phyloP scores from a whole-genome alignment of 2,113 vertebrate species.

The Lamprotornis superbus region DNA sequence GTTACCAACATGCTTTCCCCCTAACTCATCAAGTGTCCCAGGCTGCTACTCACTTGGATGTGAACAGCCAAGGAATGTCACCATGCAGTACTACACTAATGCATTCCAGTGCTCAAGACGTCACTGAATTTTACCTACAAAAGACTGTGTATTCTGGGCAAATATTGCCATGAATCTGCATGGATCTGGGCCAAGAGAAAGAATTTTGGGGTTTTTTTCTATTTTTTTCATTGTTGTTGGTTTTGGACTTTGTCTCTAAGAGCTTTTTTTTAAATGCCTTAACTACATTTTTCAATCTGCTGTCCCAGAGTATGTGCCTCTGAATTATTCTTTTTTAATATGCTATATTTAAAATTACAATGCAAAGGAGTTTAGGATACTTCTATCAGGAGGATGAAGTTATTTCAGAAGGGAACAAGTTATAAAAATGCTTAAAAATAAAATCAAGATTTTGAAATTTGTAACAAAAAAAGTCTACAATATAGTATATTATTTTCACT shows the following conservation, averaged over 20 bases:
- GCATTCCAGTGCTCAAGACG: conserved; percentile 9
- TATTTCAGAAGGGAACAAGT: background rate
- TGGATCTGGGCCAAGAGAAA: background rate
- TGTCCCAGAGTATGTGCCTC: background rate
- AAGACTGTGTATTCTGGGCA: background rate
- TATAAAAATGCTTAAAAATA: background rate
- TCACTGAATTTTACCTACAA: conserved; percentile 28
- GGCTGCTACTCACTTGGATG: background rate
- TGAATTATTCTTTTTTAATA: background rate
- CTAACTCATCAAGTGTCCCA: conserved; percentile 50
- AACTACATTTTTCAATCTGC: background rate
- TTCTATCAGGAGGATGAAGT: background rate
- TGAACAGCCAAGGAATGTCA: conserved; percentile 40
- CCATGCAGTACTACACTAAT: background rate
- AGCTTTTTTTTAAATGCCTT: background rate
- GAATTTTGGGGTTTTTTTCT: too few relatives aligned
- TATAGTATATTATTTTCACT: background rate
- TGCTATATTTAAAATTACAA: background rate
- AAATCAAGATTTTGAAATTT: background rate
- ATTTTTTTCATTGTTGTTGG: background rate
- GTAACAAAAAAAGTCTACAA: background rate
- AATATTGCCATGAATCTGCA: background rate
- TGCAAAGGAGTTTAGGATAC: background rate
- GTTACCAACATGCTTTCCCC: conserved; percentile 21
- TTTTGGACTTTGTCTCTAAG: background rate